Evolutionary conservation across 2,888 invertebrate species (phyloP), one percentile per base, ranked within the genome.

Genomic region (Drosophila multiciliata): DNA sequence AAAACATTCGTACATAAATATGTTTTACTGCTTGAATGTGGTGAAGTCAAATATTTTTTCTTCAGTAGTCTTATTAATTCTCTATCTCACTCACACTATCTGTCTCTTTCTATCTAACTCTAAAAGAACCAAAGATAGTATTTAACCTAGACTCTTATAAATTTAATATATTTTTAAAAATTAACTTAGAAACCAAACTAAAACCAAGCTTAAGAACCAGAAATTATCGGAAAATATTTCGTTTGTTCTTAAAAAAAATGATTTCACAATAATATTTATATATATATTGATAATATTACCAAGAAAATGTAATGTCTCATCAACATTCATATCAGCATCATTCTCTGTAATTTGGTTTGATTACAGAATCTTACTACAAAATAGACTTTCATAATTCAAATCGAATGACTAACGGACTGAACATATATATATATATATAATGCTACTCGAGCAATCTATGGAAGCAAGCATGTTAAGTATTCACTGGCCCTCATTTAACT

Each of bases 1-100:
- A 80, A 82, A 78, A 80, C 76, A 80, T 50, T 33, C 76, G 62
- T 65, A 35, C 32, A 62, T 63, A 64, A 59, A 78, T 55, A 42
- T 63, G 49, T 81, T 62, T 62, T 6, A 33, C 59, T 61, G 52
- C 62, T 55, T 40, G 23, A 49, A 54, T 29, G 60, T 53, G 33
- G 36, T 55, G 20, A 59, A 59, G 49, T 26, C 58, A 48, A 57
- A 53, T 50, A 20, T 29, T 29, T 20, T 20, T 32, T 36, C 1
- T 42, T 32, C 40, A 40, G 49, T 49, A 9, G 26, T 49, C 26
- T 26, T 9, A 9, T 17, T 12, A 45, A 12, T 7, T 42, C 20
- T 20, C 7, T 45, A 20, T 20, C 11, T 42, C 11, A 42, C 20
- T 20, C 6, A 29, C 29, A 29, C 42, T 12, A 45, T 12, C 12